Evolutionary conservation across 1,140 invertebrate genomes (phyloP).

Genomic region (Laupala kohalensis): DNA sequence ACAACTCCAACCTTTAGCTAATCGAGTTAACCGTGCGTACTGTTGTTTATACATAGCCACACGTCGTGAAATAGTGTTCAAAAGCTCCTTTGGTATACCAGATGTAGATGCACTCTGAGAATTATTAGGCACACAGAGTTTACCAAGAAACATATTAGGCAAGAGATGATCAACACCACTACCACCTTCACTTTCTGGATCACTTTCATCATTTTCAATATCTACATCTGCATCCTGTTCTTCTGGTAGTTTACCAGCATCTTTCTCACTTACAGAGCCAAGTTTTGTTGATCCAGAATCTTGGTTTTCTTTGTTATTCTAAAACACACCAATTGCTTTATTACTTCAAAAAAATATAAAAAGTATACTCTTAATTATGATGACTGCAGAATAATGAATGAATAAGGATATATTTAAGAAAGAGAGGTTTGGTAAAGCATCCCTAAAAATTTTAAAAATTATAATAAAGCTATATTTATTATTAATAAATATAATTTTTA

Average conservation of each 20-base stretch:
- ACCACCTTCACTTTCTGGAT: background rate
- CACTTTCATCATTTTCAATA: constrained; percentile 32
- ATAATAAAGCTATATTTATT: too few relatives aligned
- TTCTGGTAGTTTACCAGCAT: background rate
- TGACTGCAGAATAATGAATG: too few relatives aligned
- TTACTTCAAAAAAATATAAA: background rate
- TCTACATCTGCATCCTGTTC: constrained; percentile 33
- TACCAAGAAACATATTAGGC: constrained; percentile 10
- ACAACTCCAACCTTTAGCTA: constrained; percentile 20
- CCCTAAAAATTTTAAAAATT: too few relatives aligned
- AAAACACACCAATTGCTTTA: background rate
- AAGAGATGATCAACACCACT: constrained; percentile 3
- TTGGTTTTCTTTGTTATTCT: background rate
- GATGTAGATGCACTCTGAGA: background rate
- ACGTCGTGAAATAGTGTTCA: background rate
- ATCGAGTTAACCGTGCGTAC: constrained; percentile 45
- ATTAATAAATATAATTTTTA: too few relatives aligned
- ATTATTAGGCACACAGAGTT: constrained; percentile 5
- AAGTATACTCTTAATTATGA: background rate
- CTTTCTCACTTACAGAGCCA: background rate
- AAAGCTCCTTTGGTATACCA: background rate
- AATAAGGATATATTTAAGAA: too few relatives aligned
- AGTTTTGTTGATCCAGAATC: background rate
- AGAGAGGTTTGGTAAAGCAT: too few relatives aligned
- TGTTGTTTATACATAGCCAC: constrained; percentile 34